phyloP scores from a whole-genome alignment of 2,113 vertebrate genomes.

The Ceuthmochares aereus region DNA sequence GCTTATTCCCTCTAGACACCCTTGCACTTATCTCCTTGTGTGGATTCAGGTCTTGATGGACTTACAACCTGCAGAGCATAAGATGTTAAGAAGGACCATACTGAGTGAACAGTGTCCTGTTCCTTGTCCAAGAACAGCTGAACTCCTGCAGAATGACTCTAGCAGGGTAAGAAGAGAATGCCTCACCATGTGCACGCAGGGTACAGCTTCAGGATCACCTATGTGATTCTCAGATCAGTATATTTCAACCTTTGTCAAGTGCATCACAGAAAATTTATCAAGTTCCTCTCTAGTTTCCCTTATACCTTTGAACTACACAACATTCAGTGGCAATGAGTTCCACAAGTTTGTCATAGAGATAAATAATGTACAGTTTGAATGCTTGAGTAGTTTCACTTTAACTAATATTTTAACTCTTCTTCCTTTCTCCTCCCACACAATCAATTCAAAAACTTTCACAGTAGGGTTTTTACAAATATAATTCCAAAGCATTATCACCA shows the following conservation, averaged over 20 bases:
- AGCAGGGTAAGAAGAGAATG: background rate
- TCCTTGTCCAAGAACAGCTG: background rate
- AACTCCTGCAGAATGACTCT: background rate
- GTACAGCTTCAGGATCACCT: background rate
- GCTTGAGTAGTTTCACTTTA: background rate
- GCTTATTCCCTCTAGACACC: accelerated
- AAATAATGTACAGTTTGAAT: background rate
- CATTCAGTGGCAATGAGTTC: background rate
- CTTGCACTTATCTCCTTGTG: background rate
- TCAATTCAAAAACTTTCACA: background rate
- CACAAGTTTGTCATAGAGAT: background rate
- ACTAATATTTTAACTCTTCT: slow-evolving; percentile 9
- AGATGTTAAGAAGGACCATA: background rate
- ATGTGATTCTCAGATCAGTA: background rate
- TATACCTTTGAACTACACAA: background rate
- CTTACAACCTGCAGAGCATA: accelerated
- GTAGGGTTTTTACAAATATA: background rate
- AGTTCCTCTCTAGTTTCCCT: background rate
- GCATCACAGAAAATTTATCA: background rate
- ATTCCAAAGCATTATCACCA: slow-evolving; percentile 13
- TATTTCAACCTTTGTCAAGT: background rate
- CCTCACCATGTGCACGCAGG: background rate
- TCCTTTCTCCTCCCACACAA: slow-evolving; percentile 1
- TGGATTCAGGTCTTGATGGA: background rate
- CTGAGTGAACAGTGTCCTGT: accelerated